These are phyloP conservation scores for Anguilla japonica DNA, from an alignment of 2,113 vertebrate genomes.

Conservation along the genomic window DNA sequence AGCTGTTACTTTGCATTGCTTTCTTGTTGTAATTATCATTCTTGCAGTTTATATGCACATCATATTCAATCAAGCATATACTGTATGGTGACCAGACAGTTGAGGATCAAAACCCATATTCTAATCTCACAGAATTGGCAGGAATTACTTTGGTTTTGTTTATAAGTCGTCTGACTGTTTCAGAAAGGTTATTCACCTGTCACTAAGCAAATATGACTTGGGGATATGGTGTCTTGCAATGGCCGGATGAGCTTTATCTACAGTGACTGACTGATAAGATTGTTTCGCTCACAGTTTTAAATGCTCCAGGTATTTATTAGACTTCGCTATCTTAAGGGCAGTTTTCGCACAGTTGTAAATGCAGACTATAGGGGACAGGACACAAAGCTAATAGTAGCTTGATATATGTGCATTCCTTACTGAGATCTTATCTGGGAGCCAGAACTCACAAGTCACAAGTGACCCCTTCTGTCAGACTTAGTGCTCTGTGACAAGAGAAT, in stretches of 20 bases:
- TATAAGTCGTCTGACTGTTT: neutral
- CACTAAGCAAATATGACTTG: neutral
- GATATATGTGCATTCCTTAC: conserved; percentile 11
- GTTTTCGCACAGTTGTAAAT: neutral
- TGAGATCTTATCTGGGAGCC: conserved; percentile 21
- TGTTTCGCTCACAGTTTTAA: conserved; percentile 26
- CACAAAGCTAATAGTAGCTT: neutral
- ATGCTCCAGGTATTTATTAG: conserved; percentile 41
- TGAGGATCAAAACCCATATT: too few relatives aligned
- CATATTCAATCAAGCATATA: too few relatives aligned
- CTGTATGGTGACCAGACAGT: too few relatives aligned
- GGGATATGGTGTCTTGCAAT: conserved; percentile 12
- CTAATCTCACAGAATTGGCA: too few relatives aligned
- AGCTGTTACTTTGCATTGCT: neutral
- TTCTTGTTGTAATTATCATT: neutral
- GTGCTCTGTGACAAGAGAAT: neutral
- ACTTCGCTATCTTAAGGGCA: conserved; percentile 13
- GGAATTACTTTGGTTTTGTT: neutral
- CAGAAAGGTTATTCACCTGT: neutral
- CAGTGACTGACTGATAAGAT: conserved; percentile 41
- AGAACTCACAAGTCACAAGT: neutral
- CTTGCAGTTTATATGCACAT: neutral
- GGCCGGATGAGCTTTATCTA: conserved; percentile 40
- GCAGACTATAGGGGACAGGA: neutral
- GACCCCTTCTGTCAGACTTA: neutral